Evolutionary conservation across 2,113 vertebrate genomes (phyloP), one percentile per base, ranked within the genome.

Genomic region (Halichoeres trimaculatus): DNA sequence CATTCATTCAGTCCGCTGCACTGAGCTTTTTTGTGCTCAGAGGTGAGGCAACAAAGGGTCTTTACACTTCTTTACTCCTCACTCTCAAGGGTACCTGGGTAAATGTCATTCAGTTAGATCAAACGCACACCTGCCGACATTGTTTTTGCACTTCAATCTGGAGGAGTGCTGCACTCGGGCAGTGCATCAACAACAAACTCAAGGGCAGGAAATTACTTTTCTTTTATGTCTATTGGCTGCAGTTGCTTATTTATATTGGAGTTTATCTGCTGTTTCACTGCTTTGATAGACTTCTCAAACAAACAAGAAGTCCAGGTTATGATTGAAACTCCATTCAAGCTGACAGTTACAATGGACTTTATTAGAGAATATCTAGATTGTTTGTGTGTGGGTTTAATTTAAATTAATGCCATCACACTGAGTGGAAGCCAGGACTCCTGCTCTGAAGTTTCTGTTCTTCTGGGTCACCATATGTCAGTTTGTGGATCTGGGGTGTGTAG

Each of bases 151-250:
- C 70, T 78, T 85, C 81, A 88, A 67, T 80, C 57, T 62, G 56
- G 65, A 85, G 57, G 63, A 79, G 84, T 55, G 65, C 60, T 73
- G 71, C 63, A 80, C 80, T 74, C 53, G 59, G 50, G 78, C 71
- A 16, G 70, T 17, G 10, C 76, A 71, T 83, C 81, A 85, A 78
- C 85, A 83, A 70, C 85, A 66, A 83, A 83, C 70, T 86, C 85
- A 85, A 87, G 79, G 81, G 78, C 84, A 84, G 76, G 84, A 90
- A 90, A 90, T 89, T 73, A 90, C 79, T 67, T 67, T 64, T 85
- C 81, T 81, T 85, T 86, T 77, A 84, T 67, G 79, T 80, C 83
- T 64, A 60, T 57, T 64, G 62, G 54, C 72, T 58, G 66, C 80
- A 34, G 64, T 78, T 78, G 67, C 75, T 89, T 76, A 81, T 83